phyloP scores from a whole-genome alignment of 2,888 invertebrate species.

The Ichneumon xanthorius region DNA sequence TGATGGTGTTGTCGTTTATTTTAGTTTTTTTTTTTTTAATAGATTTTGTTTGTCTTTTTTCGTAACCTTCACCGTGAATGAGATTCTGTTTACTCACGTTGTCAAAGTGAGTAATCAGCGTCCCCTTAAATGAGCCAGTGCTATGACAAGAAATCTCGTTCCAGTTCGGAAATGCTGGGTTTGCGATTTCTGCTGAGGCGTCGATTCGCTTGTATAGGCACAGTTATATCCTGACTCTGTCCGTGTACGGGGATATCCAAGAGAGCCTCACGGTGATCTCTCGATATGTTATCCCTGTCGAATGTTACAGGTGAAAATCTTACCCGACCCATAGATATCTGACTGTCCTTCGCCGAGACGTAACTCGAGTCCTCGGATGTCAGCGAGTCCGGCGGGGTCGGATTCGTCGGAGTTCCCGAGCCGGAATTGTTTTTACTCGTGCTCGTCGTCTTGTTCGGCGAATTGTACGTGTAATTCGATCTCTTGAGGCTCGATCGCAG shows the following conservation, averaged over 20 bases:
- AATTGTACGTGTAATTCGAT: conserved; percentile 87
- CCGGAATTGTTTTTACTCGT: conserved; percentile 87
- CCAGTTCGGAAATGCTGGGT: conserved; percentile 86
- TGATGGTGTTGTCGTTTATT: conserved; percentile 5
- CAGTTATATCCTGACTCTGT: conserved; percentile 86
- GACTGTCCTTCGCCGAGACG: conserved; percentile 92
- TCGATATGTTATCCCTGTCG: conserved; percentile 77
- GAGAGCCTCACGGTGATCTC: conserved; percentile 83
- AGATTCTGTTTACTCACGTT: conserved; percentile 7
- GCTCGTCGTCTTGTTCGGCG: conserved; percentile 85
- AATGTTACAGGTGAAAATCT: conserved; percentile 83
- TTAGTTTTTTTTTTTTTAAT: background rate
- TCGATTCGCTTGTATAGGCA: conserved; percentile 86
- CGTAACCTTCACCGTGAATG: conserved; percentile 9
- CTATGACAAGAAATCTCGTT: conserved; percentile 87
- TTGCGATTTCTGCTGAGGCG: conserved; percentile 85
- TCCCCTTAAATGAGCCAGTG: conserved; percentile 83
- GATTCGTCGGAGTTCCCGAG: conserved; percentile 92
- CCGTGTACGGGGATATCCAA: conserved; percentile 87
- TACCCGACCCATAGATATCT: conserved; percentile 84
- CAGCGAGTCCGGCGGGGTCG: conserved; percentile 94
- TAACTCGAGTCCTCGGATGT: conserved; percentile 96
- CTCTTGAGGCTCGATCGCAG: conserved; percentile 93
- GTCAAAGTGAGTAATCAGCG: conserved; percentile 15
- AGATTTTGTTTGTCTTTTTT: background rate